Conservation (phyloP, 2,113 vertebrate species). For the Caretta caretta region DNA sequence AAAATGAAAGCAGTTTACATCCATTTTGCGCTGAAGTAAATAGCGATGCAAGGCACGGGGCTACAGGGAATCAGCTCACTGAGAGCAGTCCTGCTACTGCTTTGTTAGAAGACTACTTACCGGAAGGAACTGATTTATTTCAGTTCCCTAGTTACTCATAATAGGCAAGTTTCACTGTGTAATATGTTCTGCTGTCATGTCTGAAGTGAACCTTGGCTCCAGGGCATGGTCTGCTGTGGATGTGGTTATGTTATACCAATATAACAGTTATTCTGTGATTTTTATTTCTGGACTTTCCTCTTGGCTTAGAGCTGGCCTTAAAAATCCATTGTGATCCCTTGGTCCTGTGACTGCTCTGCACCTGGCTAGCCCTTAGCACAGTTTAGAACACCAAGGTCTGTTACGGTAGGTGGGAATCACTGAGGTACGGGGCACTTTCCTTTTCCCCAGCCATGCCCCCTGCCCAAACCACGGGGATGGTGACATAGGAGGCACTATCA, state of each 20-base stretch:
- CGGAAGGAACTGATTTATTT: neutral
- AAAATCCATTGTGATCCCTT: neutral
- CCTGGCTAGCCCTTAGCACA: neutral
- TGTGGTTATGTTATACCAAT: neutral
- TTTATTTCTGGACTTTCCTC: neutral
- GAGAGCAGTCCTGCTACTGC: neutral
- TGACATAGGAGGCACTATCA: neutral
- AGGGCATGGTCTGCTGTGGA: neutral
- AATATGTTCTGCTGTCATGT: neutral
- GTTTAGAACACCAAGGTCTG: neutral
- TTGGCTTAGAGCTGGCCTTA: neutral
- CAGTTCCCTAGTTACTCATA: too few relatives aligned
- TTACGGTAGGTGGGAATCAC: neutral
- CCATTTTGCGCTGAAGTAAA: neutral
- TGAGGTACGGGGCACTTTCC: neutral
- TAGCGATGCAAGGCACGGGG: neutral
- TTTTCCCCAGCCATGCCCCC: neutral
- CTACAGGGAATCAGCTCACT: neutral
- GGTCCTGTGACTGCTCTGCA: neutral
- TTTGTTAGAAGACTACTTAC: neutral
- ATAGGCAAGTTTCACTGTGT: neutral
- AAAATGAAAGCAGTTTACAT: neutral
- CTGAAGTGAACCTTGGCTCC: neutral
- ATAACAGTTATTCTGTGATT: neutral
- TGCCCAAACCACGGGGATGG: neutral